Percentiles rank a stretch among this genome's conserved stretches.
Conservation (phyloP, 2,113 vertebrate genomes). For the Oreochromis aureus region DNA sequence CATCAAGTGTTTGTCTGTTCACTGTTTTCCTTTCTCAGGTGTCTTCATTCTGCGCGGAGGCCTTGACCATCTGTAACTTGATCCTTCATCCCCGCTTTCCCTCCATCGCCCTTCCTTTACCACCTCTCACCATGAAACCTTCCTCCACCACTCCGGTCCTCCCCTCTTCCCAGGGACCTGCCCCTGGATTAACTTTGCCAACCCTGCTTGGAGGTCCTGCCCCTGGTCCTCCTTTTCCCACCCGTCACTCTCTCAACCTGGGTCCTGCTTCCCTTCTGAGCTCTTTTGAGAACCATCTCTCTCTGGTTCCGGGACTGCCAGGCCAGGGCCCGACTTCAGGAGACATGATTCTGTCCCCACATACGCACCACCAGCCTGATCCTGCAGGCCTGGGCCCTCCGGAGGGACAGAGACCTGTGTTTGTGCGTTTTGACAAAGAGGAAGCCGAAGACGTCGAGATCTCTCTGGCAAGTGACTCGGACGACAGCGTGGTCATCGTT, state of each 20-base stretch:
- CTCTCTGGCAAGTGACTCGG: slow-evolving; percentile 85
- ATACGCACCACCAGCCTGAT: slow-evolving; percentile 53
- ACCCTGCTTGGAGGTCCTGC: slow-evolving; percentile 59
- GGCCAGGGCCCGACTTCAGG: slow-evolving; percentile 33
- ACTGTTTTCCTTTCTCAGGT: slow-evolving; percentile 68
- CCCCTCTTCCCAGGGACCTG: slow-evolving; percentile 52
- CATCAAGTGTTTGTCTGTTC: neutral
- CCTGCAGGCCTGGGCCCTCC: slow-evolving; percentile 61
- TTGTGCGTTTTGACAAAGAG: slow-evolving; percentile 86
- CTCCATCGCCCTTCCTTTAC: slow-evolving; percentile 72
- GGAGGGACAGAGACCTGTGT: slow-evolving; percentile 77
- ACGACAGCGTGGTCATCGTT: slow-evolving; percentile 88
- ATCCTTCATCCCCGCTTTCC: slow-evolving; percentile 82
- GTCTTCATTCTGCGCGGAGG: slow-evolving; percentile 82
- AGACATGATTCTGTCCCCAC: slow-evolving; percentile 63
- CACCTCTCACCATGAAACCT: slow-evolving; percentile 68
- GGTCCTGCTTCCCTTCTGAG: slow-evolving; percentile 59
- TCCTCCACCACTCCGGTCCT: slow-evolving; percentile 52
- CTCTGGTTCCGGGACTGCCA: slow-evolving; percentile 60
- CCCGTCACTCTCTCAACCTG: slow-evolving; percentile 60
- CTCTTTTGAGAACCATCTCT: slow-evolving; percentile 74
- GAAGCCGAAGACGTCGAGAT: slow-evolving; percentile 85
- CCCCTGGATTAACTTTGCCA: slow-evolving; percentile 54
- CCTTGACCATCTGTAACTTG: slow-evolving; percentile 78
- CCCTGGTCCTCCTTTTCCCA: slow-evolving; percentile 53